phyloP scores from a whole-genome alignment of 2,113 vertebrate genomes.

The Boulengeromyrus knoepffleri region DNA sequence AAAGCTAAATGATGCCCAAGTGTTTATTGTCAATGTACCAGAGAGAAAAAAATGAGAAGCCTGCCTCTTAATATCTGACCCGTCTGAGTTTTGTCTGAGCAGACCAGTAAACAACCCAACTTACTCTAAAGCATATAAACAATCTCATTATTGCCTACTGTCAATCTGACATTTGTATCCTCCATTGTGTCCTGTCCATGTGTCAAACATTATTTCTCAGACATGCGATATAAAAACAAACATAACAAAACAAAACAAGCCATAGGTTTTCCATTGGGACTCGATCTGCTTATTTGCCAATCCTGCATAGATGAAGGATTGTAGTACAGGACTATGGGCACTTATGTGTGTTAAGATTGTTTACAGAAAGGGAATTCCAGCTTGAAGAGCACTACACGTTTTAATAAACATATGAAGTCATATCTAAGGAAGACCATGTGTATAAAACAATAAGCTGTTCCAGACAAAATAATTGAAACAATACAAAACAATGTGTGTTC shows the following conservation, averaged over 20 bases:
- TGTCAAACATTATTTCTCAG: background rate
- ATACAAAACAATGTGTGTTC: background rate
- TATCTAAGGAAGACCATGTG: background rate
- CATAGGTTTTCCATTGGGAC: background rate
- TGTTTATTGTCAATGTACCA: background rate
- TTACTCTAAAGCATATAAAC: background rate
- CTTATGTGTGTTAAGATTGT: background rate
- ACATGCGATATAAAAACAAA: background rate
- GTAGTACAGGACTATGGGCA: background rate
- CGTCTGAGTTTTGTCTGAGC: background rate
- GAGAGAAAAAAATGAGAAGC: background rate
- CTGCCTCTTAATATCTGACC: background rate
- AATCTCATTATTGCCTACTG: background rate
- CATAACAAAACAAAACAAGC: background rate
- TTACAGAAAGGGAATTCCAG: background rate
- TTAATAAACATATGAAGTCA: background rate
- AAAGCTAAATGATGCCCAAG: background rate
- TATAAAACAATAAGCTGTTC: background rate
- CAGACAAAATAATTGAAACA: background rate
- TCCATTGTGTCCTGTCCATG: background rate
- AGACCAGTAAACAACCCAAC: background rate
- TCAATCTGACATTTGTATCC: background rate
- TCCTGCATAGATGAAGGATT: background rate
- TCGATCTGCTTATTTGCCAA: background rate
- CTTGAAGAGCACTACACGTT: background rate